Percentiles rank a stretch among this genome's conserved stretches.
Evolutionary conservation across 2,888 invertebrate species (phyloP).

Genomic region (Empis livida): DNA sequence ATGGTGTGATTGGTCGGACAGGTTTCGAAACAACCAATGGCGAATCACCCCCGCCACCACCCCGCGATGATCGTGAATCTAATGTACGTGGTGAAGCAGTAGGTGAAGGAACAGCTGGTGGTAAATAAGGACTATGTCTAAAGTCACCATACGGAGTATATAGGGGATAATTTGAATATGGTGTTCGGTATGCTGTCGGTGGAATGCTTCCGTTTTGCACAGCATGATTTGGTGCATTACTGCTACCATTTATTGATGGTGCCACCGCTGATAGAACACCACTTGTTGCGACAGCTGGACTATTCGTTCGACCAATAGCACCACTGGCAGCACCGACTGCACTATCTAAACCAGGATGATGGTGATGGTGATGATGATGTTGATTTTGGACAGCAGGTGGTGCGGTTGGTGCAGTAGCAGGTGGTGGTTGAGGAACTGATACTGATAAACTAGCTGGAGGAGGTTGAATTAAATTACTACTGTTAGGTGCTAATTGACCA

Average conservation of each 20-base stretch:
- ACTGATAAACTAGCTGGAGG: slow-evolving; percentile 32
- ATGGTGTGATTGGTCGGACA: slow-evolving; percentile 19
- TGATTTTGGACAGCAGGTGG: slow-evolving; percentile 14
- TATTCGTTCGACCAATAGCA: slow-evolving; percentile 38
- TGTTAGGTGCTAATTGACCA: slow-evolving; percentile 14
- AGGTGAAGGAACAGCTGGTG: slow-evolving; percentile 46
- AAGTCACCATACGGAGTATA: slow-evolving; percentile 70
- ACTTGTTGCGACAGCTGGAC: slow-evolving; percentile 24
- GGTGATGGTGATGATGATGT: slow-evolving; percentile 12
- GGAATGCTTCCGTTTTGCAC: slow-evolving; percentile 23
- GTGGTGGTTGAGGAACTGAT: slow-evolving; percentile 19
- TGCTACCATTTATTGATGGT: slow-evolving; percentile 23
- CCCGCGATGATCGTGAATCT: slow-evolving; percentile 34
- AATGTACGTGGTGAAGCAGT: slow-evolving; percentile 51
- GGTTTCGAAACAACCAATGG: slow-evolving; percentile 20
- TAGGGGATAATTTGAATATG: slow-evolving; percentile 41
- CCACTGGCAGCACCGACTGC: slow-evolving; percentile 25
- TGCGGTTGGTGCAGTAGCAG: slow-evolving; percentile 28
- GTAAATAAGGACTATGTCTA: slow-evolving; percentile 62
- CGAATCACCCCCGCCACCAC: slow-evolving; percentile 16
- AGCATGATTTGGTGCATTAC: slow-evolving; percentile 17
- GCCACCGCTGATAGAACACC: slow-evolving; percentile 10
- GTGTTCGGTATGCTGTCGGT: slow-evolving; percentile 29
- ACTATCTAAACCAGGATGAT: slow-evolving; percentile 21
- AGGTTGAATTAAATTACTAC: slow-evolving; percentile 37